Conservation (phyloP, 1,140 invertebrate genomes). For the Mamestra configurata region DNA sequence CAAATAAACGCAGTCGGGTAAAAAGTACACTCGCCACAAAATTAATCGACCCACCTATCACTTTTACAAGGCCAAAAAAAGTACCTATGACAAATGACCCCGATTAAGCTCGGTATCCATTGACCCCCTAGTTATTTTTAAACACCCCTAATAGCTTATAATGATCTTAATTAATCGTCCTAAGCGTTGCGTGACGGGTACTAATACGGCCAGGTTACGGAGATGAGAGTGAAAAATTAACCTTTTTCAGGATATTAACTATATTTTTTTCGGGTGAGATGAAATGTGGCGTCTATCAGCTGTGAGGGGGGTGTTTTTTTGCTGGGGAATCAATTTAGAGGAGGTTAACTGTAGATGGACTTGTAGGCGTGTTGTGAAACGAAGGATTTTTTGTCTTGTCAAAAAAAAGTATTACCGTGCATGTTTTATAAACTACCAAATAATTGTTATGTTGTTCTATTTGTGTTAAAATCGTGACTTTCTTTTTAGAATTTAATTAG, state of each 20-base stretch:
- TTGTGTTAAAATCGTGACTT: no score
- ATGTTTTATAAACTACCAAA: no score
- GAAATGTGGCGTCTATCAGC: not conserved
- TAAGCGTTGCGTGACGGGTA: constrained; percentile 37
- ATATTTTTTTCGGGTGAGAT: constrained; percentile 7
- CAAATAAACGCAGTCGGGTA: no score
- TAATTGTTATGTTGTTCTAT: no score
- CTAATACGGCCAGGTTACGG: constrained; percentile 30
- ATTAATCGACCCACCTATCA: constrained; percentile 14
- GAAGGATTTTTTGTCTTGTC: not conserved
- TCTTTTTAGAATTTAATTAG: no score
- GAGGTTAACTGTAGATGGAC: not conserved
- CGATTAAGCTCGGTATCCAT: constrained; percentile 4
- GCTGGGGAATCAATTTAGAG: not conserved
- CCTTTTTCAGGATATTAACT: constrained; percentile 14
- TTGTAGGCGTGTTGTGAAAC: not conserved
- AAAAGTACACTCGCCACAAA: not conserved
- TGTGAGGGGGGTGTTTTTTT: not conserved
- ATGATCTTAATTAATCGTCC: constrained; percentile 46
- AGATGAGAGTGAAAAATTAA: constrained; percentile 42
- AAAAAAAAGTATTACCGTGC: not conserved
- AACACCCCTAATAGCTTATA: constrained; percentile 50
- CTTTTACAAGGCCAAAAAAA: not conserved
- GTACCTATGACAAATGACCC: constrained; percentile 33
- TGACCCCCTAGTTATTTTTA: constrained; percentile 43